Base-by-base conservation (phyloP, 2,113 vertebrate species). In the Ictidomys tridecemlineatus region DNA sequence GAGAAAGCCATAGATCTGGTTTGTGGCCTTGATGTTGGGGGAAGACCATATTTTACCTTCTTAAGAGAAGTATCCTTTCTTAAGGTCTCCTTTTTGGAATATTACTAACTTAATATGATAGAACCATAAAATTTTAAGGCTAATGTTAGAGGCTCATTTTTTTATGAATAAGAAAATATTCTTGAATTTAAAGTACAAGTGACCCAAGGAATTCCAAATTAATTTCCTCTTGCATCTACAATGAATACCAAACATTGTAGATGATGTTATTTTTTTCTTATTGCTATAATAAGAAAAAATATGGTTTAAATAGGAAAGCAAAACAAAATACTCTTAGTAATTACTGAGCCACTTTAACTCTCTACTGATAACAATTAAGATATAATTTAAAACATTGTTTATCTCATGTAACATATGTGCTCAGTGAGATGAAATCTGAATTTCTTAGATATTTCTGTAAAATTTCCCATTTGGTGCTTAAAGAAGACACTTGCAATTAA, bases 371-470 rank as follows among this genome's bases (percentile, higher is more conserved):
- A 34, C 34, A 92, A 58, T 72, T 70, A 92, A 83, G 88, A 76
- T 74, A 12, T 80, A 86, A 85, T 79, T 95, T 73, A 89, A 94
- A 87, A 34, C 28, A 63, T 85, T 90, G 63, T 53, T 92, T 92
- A 14, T 86, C 83, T 45, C 32, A 39, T 12, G 26, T 94, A 82
- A 51, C 1, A 37, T 37, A 73, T 63, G 86, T 82, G 34, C 73
- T 92, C 20, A 82, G 3, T 67, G 9, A 53, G 48, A 70, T 78
- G 37, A 79, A 87, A 87, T 89, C 32, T 93, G 34, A 89, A 51
- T 90, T 92, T 94, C 69, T 95, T 91, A 88, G 18, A 7, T 65
- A 97, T 95, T 96, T 89, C 39, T 77, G 63, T 39, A 87, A 93
- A 93, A 84, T 86, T 92, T 78, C 11, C 28, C 22, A 84, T 70